These are phyloP conservation scores for Glaucidium brasilianum DNA, from an alignment of 2,113 vertebrate genomes.

Conservation along the genomic window DNA sequence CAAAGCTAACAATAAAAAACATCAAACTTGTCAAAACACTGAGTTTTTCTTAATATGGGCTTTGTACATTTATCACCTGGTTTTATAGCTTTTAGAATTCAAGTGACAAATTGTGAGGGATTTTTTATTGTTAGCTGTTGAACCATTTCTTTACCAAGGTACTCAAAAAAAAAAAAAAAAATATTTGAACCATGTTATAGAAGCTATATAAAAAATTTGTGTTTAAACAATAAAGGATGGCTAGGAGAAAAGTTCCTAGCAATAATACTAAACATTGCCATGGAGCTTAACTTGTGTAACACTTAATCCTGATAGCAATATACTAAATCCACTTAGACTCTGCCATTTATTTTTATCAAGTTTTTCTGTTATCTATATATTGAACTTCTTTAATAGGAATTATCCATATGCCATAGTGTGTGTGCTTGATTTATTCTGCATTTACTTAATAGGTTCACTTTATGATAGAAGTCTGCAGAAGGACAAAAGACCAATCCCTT, in stretches of 20 bases:
- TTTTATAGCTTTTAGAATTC: neutral
- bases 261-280: neutral
- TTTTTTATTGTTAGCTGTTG: neutral
- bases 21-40: neutral
- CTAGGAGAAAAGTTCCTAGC: neutral
- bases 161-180: neutral
- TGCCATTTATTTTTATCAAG: slow-evolving; percentile 12
- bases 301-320: neutral
- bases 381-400: slow-evolving; percentile 50
- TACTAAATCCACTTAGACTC: neutral
- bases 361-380: slow-evolving; percentile 49
- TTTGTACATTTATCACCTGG: neutral
- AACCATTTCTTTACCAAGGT: neutral
- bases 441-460: slow-evolving; percentile 55
- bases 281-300: neutral
- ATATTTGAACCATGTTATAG: neutral
- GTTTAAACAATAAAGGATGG: neutral
- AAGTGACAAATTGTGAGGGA: neutral
- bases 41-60: neutral
- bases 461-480: slow-evolving; percentile 18
- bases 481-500: slow-evolving; percentile 20
- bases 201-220: neutral
- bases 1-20: neutral
- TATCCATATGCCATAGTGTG: neutral
- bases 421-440: slow-evolving; percentile 52